Conservation (phyloP, 53 echinoderm and acorn worm genomes). For the Arbacia lixula region DNA sequence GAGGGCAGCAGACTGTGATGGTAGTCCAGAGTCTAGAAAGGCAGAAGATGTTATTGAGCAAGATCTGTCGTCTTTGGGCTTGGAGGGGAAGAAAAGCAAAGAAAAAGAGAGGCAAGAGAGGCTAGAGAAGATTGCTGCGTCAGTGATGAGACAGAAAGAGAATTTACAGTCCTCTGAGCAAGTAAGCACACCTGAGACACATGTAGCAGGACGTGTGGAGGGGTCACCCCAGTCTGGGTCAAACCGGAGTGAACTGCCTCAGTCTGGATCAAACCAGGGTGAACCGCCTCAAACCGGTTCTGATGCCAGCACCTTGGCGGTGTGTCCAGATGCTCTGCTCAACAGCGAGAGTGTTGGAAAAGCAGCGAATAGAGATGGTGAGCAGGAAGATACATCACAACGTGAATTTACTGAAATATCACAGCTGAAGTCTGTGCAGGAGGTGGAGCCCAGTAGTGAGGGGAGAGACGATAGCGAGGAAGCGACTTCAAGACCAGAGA, state of each 20-base stretch:
- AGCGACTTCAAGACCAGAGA: not conserved
- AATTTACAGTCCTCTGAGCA: too few species aligned
- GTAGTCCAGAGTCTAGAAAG: not conserved
- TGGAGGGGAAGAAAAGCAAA: not conserved
- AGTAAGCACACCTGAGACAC: too few species aligned
- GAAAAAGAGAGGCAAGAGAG: slow-evolving; percentile 1
- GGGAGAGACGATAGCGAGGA: not conserved
- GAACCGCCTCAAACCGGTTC: slow-evolving; percentile 10
- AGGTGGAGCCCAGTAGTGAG: not conserved
- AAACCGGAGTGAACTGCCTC: not conserved
- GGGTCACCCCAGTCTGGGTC: too few species aligned
- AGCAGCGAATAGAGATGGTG: not conserved
- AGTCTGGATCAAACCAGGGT: not conserved
- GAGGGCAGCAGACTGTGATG: not conserved
- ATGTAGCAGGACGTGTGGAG: too few species aligned
- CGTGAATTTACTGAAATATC: too few species aligned
- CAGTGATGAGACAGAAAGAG: slow-evolving; percentile 2
- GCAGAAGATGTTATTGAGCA: too few species aligned
- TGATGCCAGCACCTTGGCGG: not conserved
- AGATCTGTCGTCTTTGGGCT: too few species aligned
- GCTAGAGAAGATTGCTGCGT: slow-evolving; percentile 14
- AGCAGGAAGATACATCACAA: too few species aligned
- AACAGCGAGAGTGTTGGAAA: slow-evolving; percentile 8
- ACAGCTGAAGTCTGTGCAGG: not conserved
- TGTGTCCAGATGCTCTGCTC: not conserved